Evolutionary conservation across 2,888 invertebrate species (phyloP).

Genomic region (Crioceris asparagi): DNA sequence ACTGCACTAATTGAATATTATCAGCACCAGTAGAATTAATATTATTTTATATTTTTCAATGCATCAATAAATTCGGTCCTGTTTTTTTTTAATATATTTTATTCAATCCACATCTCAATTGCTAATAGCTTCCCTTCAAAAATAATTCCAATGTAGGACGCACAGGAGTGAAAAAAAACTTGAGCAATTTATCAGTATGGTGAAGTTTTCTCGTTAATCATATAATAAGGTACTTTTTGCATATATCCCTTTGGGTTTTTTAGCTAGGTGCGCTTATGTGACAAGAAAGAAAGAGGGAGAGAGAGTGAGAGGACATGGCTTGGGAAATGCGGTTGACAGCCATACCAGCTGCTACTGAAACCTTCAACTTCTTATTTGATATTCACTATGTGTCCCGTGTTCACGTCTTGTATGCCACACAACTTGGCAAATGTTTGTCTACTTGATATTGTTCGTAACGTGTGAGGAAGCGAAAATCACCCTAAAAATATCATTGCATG

Average conservation of each 20-base stretch:
- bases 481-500: slow-evolving; percentile 13
- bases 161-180: too few relatives aligned
- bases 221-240: not conserved
- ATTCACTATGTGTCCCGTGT: slow-evolving; percentile 33
- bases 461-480: slow-evolving; percentile 8
- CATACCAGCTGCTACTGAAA: slow-evolving; percentile 34
- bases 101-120: too few relatives aligned
- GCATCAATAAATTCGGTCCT: too few relatives aligned
- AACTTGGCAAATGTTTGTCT: slow-evolving; percentile 31
- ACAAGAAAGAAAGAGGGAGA: slow-evolving; percentile 26
- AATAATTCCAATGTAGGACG: not conserved
- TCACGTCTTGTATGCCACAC: slow-evolving; percentile 30
- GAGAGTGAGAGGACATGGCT: too few relatives aligned
- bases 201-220: too few relatives aligned
- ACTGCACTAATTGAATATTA: too few relatives aligned
- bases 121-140: too few relatives aligned
- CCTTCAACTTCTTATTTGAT: slow-evolving; percentile 36
- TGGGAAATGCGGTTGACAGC: slow-evolving; percentile 35
- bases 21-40: too few relatives aligned
- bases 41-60: too few relatives aligned
- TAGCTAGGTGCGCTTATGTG: slow-evolving; percentile 18
- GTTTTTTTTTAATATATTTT: too few relatives aligned
- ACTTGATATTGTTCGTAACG: slow-evolving; percentile 28
- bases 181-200: too few relatives aligned
- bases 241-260: not conserved